Evolutionary conservation across 2,888 invertebrate species (phyloP), one percentile per base, ranked within the genome.

Genomic region (Bhutanitis thaidina): DNA sequence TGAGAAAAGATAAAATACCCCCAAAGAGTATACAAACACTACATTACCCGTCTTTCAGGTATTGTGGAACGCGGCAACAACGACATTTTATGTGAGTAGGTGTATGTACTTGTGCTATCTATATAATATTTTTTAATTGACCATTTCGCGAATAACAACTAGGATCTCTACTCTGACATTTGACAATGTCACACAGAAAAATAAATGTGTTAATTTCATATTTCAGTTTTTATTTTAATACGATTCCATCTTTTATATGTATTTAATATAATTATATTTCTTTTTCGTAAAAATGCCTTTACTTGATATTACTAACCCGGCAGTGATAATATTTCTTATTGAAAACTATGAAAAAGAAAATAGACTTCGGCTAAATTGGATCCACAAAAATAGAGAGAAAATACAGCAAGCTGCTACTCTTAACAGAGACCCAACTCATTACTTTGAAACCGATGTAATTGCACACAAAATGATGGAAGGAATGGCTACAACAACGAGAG

Each of bases 331-430:
- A 46, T 71, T 77, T 53, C 65, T 79, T 7, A 67, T 65, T 20
- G 77, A 80, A 57, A 71, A 64, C 44, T 74, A 75, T 55, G 74
- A 77, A 37, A 77, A 69, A 43, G 79, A 79, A 53, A 75, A 67
- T 48, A 66, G 67, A 1, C 54, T 74, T 4, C 67, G 78, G 0
- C 54, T 74, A 7, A 73, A 68, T 32, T 80, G 80, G 80, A 67
- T 71, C 13, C 56, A 58, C 40, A 72, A 71, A 50, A 63, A 80
- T 52, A 58, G 56, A 10, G 57, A 64, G 13, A 53, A 69, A 36
- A 63, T 80, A 29, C 57, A 69, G 27, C 49, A 74, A 47, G 78
- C 79, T 1, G 74, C 74, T 0, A 74, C 74, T 1, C 64, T 80
- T 1, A 54, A 51, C 0, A 64, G 78, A 14, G 65, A 72, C 25